Conservation (phyloP, 2,888 invertebrate species). For the Noctua fimbriata region DNA sequence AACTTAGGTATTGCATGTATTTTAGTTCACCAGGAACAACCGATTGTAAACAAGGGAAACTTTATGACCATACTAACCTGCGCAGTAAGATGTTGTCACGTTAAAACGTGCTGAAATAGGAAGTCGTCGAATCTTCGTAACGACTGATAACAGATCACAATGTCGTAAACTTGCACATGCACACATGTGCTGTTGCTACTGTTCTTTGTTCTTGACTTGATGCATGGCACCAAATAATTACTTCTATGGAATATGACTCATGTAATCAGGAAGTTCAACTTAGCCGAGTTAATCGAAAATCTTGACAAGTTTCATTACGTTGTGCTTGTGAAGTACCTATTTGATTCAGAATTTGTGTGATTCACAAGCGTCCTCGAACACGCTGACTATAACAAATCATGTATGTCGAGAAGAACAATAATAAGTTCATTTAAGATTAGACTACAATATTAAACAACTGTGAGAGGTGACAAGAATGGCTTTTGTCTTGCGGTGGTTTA, state of each 20-base stretch:
- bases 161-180: not conserved
- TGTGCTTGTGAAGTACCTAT: not conserved
- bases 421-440: not conserved
- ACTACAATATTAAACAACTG: not conserved
- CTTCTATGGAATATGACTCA: constrained; percentile 20
- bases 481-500: not conserved
- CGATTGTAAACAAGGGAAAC: not conserved
- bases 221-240: constrained; percentile 10
- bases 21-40: not conserved
- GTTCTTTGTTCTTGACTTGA: constrained; percentile 39
- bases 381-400: not conserved
- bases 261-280: constrained; percentile 16
- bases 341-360: not conserved
- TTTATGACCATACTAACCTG: constrained; percentile 5
- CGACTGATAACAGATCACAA: constrained; percentile 37
- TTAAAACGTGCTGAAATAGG: constrained; percentile 34
- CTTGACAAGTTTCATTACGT: not conserved
- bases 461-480: not conserved
- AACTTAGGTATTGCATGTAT: not conserved
- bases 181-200: not conserved
- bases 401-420: not conserved
- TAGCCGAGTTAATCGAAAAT: not conserved
- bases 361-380: not conserved
- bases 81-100: not conserved
- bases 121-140: constrained; percentile 32